phyloP scores from a whole-genome alignment of 2,888 invertebrate species.

The Deladenus siricidicola region DNA sequence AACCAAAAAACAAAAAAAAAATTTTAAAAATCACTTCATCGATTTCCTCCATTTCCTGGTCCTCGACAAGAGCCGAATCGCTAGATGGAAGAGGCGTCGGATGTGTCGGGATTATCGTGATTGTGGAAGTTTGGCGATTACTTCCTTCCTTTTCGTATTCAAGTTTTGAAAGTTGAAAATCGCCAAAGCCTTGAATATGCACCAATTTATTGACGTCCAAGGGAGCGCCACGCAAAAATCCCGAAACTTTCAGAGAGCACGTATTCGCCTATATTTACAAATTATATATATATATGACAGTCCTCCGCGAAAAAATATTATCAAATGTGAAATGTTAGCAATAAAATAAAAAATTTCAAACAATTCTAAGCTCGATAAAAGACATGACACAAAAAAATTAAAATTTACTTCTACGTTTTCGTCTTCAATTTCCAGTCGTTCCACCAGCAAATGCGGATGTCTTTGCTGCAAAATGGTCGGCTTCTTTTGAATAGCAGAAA shows the following conservation, averaged over 20 bases:
- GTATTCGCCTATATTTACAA: constrained; percentile 24
- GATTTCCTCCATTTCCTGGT: background rate
- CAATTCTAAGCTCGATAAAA: background rate
- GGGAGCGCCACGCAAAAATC: constrained; percentile 74
- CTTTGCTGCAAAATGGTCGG: constrained; percentile 68
- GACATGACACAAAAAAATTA: background rate
- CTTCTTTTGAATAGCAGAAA: constrained; percentile 75
- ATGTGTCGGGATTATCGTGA: background rate
- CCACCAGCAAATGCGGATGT: constrained; percentile 75
- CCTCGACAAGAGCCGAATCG: background rate
- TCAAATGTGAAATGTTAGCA: too few species aligned
- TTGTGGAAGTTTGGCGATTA: background rate
- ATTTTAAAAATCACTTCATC: constrained; percentile 56
- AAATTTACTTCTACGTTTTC: background rate
- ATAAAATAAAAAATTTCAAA: too few species aligned
- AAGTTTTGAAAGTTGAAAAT: constrained; percentile 80
- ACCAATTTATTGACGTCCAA: constrained; percentile 79
- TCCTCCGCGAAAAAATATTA: too few species aligned
- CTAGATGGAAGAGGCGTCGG: background rate
- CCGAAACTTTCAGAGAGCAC: constrained; percentile 64
- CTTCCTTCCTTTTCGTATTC: constrained; percentile 29
- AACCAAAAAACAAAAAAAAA: too few species aligned
- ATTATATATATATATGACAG: background rate
- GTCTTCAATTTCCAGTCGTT: constrained; percentile 64
- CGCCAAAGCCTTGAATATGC: constrained; percentile 83